Evolutionary conservation across 2,888 invertebrate species (phyloP).

Genomic region (Aleiodes alternator): DNA sequence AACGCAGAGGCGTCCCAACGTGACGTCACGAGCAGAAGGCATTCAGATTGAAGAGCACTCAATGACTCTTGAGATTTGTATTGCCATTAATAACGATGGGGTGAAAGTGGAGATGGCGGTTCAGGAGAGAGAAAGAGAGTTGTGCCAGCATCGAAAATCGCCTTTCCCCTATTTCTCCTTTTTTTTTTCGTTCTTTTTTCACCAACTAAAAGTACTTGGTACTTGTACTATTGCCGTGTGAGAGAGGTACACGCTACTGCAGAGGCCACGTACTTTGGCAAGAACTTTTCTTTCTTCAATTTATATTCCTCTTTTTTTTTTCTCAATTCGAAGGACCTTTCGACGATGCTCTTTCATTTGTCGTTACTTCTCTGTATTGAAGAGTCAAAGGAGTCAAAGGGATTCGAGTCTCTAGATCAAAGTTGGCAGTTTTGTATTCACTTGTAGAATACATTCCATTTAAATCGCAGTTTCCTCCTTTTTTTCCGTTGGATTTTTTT

Average conservation of each 20-base stretch:
- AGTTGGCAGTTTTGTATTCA: conserved; percentile 29
- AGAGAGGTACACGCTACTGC: conserved; percentile 4
- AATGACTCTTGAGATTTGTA: conserved; percentile 75
- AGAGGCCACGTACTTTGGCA: conserved; percentile 11
- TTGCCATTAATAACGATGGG: conserved; percentile 74
- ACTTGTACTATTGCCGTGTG: conserved; percentile 25
- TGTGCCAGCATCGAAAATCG: too few relatives aligned
- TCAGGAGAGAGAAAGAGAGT: neutral
- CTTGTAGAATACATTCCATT: conserved; percentile 10
- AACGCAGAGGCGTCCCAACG: conserved; percentile 44
- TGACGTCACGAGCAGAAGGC: conserved; percentile 75
- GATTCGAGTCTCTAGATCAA: conserved; percentile 24
- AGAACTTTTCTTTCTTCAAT: conserved; percentile 2
- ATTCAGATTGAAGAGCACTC: conserved; percentile 75
- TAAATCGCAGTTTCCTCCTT: neutral
- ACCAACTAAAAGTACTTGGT: conserved; percentile 32
- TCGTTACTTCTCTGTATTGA: conserved; percentile 6
- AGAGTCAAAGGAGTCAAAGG: conserved; percentile 23
- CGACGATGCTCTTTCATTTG: conserved; percentile 33
- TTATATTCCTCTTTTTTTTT: conserved; percentile 18
- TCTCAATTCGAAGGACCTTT: conserved; percentile 12
- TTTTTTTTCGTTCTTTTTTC: neutral
- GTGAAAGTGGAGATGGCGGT: conserved; percentile 40
- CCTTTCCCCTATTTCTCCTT: neutral
- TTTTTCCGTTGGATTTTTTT: too few relatives aligned